These are phyloP conservation scores for Sebastes cheni DNA, from an alignment of 2,797 vertebrate genomes.

Conservation along the genomic window DNA sequence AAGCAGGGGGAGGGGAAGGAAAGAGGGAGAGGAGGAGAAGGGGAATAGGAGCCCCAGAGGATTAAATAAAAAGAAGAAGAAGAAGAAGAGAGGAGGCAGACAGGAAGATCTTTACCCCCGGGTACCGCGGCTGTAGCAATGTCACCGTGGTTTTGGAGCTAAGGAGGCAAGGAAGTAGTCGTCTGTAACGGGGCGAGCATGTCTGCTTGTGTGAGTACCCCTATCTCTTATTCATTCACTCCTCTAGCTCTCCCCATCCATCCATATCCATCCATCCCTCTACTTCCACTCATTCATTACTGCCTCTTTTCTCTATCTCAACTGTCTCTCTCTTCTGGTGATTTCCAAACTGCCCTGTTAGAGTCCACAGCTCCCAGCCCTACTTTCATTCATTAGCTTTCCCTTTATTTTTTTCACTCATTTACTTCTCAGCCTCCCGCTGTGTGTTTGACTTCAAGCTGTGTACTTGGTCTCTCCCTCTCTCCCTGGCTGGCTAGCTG, in stretches of 20 bases:
- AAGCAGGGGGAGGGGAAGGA: conserved; percentile 35
- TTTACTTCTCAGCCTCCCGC: conserved; percentile 32
- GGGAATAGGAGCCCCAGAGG: conserved; percentile 48
- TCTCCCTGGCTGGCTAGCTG: conserved; percentile 15
- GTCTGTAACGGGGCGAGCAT: conserved; percentile 61
- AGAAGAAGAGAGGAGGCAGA: conserved; percentile 40
- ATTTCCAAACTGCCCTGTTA: conserved; percentile 16
- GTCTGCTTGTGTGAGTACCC: conserved; percentile 73
- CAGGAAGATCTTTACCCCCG: conserved; percentile 43
- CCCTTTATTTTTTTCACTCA: conserved; percentile 15
- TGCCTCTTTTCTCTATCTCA: background rate
- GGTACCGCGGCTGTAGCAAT: conserved; percentile 58
- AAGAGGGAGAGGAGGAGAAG: conserved; percentile 17
- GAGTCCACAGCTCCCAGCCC: conserved; percentile 10
- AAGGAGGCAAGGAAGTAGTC: conserved; percentile 62
- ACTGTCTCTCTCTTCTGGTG: background rate
- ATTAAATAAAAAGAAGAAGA: conserved; percentile 42
- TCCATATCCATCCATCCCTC: conserved; percentile 6
- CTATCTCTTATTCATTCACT: conserved; percentile 41
- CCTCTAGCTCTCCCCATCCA: conserved; percentile 6
- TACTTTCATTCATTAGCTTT: conserved; percentile 36
- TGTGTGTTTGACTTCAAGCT: conserved; percentile 52
- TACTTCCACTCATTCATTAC: conserved; percentile 9
- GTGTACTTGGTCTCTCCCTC: conserved; percentile 11
- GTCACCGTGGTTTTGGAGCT: conserved; percentile 64